Base-by-base conservation (phyloP, 2,888 invertebrate species). In the Cephus pulcher region DNA sequence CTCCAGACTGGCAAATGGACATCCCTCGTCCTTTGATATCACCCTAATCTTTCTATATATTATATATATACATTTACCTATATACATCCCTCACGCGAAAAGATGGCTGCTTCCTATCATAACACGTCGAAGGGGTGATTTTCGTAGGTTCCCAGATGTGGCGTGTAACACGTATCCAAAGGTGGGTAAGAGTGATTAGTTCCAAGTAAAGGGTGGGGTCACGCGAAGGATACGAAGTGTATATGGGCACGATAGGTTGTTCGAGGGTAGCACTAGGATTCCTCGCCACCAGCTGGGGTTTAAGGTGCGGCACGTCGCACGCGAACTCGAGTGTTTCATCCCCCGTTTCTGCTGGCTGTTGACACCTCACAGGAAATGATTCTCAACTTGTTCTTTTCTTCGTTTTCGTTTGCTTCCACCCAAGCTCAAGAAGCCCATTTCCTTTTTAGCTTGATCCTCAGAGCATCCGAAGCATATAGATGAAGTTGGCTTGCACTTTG, bases 141-240 rank as follows among this genome's bases (percentile, higher is more conserved):
- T 82, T 80, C 75, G 81, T 82, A 68, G 76, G 73, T 81, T 80
- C 80, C 74, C 75, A 82, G 78, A 84, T 81, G 81, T 87, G 83
- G 86, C 86, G 86, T 87, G 86, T 81, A 78, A 77, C 82, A 81
- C 80, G 81, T 83, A 81, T 81, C 76, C 78, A 78, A 80, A 83
- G 80, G 80, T 79, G 80, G 79, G 56, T 71, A 69, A 80, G 77
- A 82, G 83, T 84, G 82, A 88, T 86, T 86, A 88, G 78, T 81
- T 80, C 76, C 76, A 74, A 76, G 79, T 78, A 73, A 84, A 84
- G 84, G 88, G 87, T 84, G 84, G 85, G 80, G 87, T 81, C 81
- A 73, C 76, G 75, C 56, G 80, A 82, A 71, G 74, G 74, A 74
- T 74, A 34, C 74, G 74, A 74, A 71, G 71, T 71, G 71, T 71